Conservation (phyloP, 1,140 invertebrate species). For the Hyphantria cunea region DNA sequence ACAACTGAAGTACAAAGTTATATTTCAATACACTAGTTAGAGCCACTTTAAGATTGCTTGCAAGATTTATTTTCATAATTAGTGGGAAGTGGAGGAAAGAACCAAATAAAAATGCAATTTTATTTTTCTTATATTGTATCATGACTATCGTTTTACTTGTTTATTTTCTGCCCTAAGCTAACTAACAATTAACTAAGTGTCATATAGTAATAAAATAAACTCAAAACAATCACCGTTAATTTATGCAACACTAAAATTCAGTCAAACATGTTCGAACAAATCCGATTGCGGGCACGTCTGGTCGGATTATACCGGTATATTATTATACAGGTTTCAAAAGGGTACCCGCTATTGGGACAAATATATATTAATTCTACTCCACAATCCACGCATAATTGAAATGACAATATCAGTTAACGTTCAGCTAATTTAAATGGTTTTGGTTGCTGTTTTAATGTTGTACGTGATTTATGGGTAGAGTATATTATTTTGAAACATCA, state of each 20-base stretch:
- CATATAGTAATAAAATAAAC: neutral
- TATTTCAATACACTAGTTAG: no score
- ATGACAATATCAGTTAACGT: conserved; percentile 39
- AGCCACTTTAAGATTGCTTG: no score
- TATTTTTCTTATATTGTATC: no score
- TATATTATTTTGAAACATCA: neutral
- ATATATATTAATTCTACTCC: conserved; percentile 40
- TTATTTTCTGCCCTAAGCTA: no score
- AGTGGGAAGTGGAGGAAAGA: no score
- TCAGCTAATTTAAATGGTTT: conserved; percentile 30
- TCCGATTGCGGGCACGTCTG: conserved; percentile 35
- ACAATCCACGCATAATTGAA: conserved; percentile 40
- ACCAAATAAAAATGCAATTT: no score
- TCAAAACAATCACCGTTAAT: conserved; percentile 20
- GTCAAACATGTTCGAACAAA: conserved; percentile 40
- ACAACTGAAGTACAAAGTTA: no score
- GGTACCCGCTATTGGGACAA: conserved; percentile 30
- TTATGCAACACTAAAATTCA: conserved; percentile 31
- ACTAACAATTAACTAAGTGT: neutral
- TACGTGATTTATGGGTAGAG: conserved; percentile 30
- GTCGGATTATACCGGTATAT: conserved; percentile 24
- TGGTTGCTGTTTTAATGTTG: conserved; percentile 30
- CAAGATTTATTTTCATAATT: no score
- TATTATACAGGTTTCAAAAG: conserved; percentile 34
- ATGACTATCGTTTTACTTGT: no score